A percentile compares a stretch with the other conserved stretches of the same genome.
Conservation (phyloP, 2,797 vertebrate species). For the Hyperoplus lanceolatus region DNA sequence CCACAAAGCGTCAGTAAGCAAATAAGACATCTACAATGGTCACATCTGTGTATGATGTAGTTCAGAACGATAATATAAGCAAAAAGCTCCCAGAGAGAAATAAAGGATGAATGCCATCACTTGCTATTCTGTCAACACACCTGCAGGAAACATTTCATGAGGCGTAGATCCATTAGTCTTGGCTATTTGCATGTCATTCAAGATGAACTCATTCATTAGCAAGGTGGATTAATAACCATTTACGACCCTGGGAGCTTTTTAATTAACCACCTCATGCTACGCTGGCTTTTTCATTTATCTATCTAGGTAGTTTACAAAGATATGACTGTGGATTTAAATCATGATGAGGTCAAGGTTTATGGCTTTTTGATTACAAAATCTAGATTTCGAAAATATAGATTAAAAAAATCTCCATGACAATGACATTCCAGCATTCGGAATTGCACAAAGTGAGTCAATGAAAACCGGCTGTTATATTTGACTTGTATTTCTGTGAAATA, state of each 20-base stretch:
- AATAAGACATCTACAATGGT: constrained; percentile 25
- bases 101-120: constrained; percentile 25
- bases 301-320: constrained; percentile 31
- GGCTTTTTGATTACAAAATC: constrained; percentile 32
- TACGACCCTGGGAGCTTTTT: constrained; percentile 71
- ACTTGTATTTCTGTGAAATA: neutral
- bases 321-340: constrained; percentile 49
- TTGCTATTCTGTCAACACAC: constrained; percentile 53
- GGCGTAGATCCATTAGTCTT: constrained; percentile 67
- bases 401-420: neutral
- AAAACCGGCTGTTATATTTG: neutral
- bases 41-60: constrained; percentile 10
- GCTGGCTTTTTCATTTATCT: constrained; percentile 70
- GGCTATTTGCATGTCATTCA: constrained; percentile 72
- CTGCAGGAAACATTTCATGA: constrained; percentile 61
- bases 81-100: constrained; percentile 35
- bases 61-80: neutral
- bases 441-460: neutral
- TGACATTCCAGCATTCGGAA: neutral
- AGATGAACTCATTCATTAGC: constrained; percentile 74
- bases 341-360: constrained; percentile 14
- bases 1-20: constrained; percentile 8
- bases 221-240: constrained; percentile 65
- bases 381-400: neutral
- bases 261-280: constrained; percentile 78